A percentile compares a stretch with the other conserved stretches of the same genome.
phyloP scores from a whole-genome alignment of 2,797 vertebrate genomes.

The Cryptoblepharus egeriae region DNA sequence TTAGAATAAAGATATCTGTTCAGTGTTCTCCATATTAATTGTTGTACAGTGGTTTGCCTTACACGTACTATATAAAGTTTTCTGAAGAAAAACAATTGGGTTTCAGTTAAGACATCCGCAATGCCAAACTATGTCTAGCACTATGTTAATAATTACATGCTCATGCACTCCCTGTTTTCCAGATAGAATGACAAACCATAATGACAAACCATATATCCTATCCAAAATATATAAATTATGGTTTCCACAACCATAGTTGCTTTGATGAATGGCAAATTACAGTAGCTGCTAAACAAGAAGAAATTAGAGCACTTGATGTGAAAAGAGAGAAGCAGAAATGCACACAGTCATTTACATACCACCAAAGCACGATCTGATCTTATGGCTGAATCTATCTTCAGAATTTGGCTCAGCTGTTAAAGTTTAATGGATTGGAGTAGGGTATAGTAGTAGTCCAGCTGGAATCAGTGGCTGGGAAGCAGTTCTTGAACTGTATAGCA shows the following conservation, averaged over 20 bases:
- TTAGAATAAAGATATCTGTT: slow-evolving; percentile 57
- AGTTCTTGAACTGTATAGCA: too few species aligned
- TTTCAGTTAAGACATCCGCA: slow-evolving; percentile 27
- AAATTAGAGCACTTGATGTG: too few species aligned
- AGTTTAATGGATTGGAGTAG: too few species aligned
- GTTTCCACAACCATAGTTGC: too few species aligned
- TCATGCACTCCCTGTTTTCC: background rate
- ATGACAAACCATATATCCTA: background rate
- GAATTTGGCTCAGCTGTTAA: too few species aligned
- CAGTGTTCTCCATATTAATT: slow-evolving; percentile 57
- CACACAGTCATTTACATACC: too few species aligned
- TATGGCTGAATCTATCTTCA: too few species aligned
- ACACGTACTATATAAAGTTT: slow-evolving; percentile 57
- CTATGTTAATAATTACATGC: background rate
- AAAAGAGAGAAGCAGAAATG: too few species aligned
- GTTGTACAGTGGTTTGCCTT: slow-evolving; percentile 57
- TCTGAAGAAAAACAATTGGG: slow-evolving; percentile 61
- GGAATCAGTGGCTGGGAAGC: too few species aligned
- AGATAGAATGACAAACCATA: background rate
- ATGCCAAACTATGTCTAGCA: background rate
- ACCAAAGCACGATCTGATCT: too few species aligned
- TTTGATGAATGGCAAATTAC: background rate
- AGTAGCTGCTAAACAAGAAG: background rate
- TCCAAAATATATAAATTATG: background rate
- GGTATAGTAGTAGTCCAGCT: too few species aligned